These are phyloP conservation scores for Bombus cullumanus DNA, from an alignment of 1,140 invertebrate genomes.

Conservation along the genomic window DNA sequence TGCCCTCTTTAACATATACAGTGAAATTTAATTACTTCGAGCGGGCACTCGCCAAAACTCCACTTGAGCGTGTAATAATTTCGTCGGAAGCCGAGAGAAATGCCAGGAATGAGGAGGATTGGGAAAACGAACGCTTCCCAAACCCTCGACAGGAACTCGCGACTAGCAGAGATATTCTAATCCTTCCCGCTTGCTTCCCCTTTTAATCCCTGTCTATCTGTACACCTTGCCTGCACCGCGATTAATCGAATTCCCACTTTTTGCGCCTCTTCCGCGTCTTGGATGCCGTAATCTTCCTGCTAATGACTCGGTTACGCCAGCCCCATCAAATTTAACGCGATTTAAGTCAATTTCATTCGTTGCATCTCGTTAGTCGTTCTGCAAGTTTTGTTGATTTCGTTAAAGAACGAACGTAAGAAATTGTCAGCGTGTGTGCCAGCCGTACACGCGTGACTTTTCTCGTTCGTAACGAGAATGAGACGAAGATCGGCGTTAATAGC, in stretches of 20 bases:
- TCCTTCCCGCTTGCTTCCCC: conserved; percentile 1
- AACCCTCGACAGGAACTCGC: conserved; percentile 41
- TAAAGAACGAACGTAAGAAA: too few species aligned
- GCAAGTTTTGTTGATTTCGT: too few species aligned
- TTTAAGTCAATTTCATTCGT: too few species aligned
- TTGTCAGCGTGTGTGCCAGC: too few species aligned
- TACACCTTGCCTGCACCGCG: neutral
- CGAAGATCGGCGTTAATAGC: too few species aligned
- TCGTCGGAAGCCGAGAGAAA: conserved; percentile 59
- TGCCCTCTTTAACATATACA: conserved; percentile 36
- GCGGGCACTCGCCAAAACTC: conserved; percentile 58
- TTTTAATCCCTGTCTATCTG: conserved; percentile 53
- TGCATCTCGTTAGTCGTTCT: too few species aligned
- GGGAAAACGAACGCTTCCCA: conserved; percentile 12
- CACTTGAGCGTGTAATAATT: conserved; percentile 66
- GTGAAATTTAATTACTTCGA: conserved; percentile 71
- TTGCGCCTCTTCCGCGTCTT: neutral
- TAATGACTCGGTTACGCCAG: neutral
- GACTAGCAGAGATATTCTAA: conserved; percentile 52
- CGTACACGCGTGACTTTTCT: too few species aligned
- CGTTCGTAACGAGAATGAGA: too few species aligned
- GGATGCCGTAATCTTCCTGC: neutral
- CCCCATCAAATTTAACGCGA: too few species aligned
- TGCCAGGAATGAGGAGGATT: conserved; percentile 55
- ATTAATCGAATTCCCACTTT: conserved; percentile 51